Evolutionary conservation across 2,888 invertebrate genomes (phyloP).

Genomic region (Drosophila mayaguana): DNA sequence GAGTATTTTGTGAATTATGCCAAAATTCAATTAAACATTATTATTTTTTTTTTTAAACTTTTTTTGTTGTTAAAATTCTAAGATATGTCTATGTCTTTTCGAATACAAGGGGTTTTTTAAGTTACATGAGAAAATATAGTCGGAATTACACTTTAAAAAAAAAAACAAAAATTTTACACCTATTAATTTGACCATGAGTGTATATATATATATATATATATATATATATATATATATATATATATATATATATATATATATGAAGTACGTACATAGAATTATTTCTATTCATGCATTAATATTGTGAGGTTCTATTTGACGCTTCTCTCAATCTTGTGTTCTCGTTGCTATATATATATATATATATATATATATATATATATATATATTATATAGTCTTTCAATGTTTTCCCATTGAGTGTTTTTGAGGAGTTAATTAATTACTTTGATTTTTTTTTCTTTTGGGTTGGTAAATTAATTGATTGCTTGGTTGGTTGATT

Average conservation of each 20-base stretch:
- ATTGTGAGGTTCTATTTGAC: slow-evolving; percentile 6
- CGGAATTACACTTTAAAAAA: too few relatives aligned
- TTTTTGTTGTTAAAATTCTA: too few relatives aligned
- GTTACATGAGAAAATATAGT: too few relatives aligned
- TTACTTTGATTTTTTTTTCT: background rate
- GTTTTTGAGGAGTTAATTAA: slow-evolving; percentile 1
- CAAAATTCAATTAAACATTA: too few relatives aligned
- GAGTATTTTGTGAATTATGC: too few relatives aligned
- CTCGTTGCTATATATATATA: background rate
- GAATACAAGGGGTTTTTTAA: too few relatives aligned
- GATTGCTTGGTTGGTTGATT: slow-evolving; percentile 8
- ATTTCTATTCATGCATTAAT: slow-evolving; percentile 36
- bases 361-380: background rate
- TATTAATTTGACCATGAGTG: too few relatives aligned
- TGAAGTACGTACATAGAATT: slow-evolving; percentile 10
- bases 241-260: slow-evolving; percentile 1
- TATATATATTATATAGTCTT: background rate
- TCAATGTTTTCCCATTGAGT: background rate
- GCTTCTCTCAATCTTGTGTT: slow-evolving; percentile 15
- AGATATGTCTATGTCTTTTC: too few relatives aligned
- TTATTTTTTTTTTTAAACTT: too few relatives aligned
- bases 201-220: background rate
- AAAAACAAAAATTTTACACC: too few relatives aligned
- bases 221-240: slow-evolving; percentile 1
- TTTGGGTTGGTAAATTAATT: slow-evolving; percentile 3